phyloP scores from a whole-genome alignment of 2,888 invertebrate species.

The Trichacis sp. region DNA sequence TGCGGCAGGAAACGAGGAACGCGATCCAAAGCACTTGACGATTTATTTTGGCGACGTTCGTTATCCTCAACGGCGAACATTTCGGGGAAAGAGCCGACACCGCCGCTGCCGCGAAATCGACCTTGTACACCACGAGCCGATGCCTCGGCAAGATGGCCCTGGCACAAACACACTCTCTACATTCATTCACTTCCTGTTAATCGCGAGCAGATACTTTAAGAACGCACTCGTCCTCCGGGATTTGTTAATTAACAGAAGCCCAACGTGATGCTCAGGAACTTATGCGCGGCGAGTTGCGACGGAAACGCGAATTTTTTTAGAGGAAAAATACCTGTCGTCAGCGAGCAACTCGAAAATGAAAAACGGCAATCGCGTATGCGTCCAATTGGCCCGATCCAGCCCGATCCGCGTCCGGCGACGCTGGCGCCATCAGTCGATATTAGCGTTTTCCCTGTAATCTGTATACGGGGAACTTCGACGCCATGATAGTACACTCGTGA shows the following conservation, averaged over 20 bases:
- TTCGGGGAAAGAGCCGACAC: constrained; percentile 17
- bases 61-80: constrained; percentile 4
- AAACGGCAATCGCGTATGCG: constrained; percentile 36
- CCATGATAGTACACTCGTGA: no score
- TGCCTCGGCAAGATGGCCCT: constrained; percentile 40
- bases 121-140: constrained; percentile 8
- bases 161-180: constrained; percentile 28
- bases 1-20: background rate
- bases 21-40: background rate
- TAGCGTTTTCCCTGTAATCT: no score
- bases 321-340: constrained; percentile 27
- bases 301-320: constrained; percentile 3
- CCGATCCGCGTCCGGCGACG: no score
- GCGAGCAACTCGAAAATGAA: constrained; percentile 35
- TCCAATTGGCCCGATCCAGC: constrained; percentile 18
- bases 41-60: constrained; percentile 2
- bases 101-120: constrained; percentile 14
- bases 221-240: constrained; percentile 13
- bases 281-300: constrained; percentile 16
- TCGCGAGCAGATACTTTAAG: constrained; percentile 22
- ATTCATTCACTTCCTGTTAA: constrained; percentile 32
- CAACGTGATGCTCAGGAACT: constrained; percentile 7
- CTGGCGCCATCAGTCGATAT: no score
- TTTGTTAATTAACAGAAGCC: background rate
- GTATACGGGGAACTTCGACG: no score